phyloP scores from a whole-genome alignment of 1,140 invertebrate species.

The Microplitis demolitor region DNA sequence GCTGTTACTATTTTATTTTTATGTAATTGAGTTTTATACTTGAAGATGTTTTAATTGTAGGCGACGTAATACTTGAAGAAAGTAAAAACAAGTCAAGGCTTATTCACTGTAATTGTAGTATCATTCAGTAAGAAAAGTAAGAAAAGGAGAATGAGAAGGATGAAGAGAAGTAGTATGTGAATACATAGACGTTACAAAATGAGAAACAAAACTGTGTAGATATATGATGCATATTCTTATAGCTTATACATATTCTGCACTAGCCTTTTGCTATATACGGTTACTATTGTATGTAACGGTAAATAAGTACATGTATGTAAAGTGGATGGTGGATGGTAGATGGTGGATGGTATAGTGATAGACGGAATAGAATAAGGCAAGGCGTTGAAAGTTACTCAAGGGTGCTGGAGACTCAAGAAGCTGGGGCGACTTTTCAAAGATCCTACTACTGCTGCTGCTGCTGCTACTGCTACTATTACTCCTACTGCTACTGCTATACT shows the following conservation, averaged over 20 bases:
- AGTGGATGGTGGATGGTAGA: constrained; percentile 7
- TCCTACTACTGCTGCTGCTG: neutral
- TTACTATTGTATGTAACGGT: neutral
- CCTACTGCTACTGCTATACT: too few relatives aligned
- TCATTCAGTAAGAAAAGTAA: neutral
- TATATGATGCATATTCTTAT: too few relatives aligned
- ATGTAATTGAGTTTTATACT: too few relatives aligned
- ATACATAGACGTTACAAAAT: neutral
- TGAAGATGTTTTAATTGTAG: too few relatives aligned
- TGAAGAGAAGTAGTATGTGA: neutral
- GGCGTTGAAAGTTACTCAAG: constrained; percentile 30
- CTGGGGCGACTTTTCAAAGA: constrained; percentile 25
- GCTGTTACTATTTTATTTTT: too few relatives aligned
- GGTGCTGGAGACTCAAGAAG: constrained; percentile 37
- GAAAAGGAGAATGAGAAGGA: neutral
- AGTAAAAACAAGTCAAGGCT: too few relatives aligned
- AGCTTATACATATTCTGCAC: too few relatives aligned
- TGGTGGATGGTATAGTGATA: constrained; percentile 18
- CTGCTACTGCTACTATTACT: too few relatives aligned
- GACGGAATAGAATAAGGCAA: neutral
- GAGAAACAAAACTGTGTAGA: neutral
- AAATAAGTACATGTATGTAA: neutral
- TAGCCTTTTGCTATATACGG: too few relatives aligned
- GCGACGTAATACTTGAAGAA: too few relatives aligned
- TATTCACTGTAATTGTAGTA: constrained; percentile 5